These are phyloP conservation scores for Bostrychus sinensis DNA, from an alignment of 2,113 vertebrate species.

Conservation along the genomic window DNA sequence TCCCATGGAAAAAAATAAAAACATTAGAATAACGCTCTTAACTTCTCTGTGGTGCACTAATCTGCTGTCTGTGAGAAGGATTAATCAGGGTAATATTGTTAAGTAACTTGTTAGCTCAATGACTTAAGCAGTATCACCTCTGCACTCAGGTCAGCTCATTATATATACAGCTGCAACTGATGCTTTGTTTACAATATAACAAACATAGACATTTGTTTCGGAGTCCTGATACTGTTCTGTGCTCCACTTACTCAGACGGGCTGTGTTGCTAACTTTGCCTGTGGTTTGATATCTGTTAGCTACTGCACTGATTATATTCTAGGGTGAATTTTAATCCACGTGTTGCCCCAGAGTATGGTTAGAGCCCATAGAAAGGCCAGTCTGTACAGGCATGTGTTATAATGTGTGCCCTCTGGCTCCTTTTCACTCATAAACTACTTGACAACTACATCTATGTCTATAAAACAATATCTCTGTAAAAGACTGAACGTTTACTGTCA, in stretches of 20 bases:
- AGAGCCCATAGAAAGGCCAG: neutral
- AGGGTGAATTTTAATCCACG: neutral
- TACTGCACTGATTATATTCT: neutral
- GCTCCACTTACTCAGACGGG: too few species aligned
- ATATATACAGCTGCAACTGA: constrained; percentile 13
- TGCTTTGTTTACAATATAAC: too few species aligned
- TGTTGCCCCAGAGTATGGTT: neutral
- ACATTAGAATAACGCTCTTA: too few species aligned
- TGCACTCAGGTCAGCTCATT: constrained; percentile 3
- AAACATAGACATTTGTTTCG: too few species aligned
- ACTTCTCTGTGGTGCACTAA: too few species aligned
- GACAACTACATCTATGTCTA: neutral
- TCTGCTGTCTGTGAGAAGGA: constrained; percentile 4
- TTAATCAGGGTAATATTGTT: constrained; percentile 40
- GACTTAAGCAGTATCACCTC: constrained; percentile 19
- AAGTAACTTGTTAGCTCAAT: constrained; percentile 29
- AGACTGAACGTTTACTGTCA: too few species aligned
- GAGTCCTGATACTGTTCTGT: too few species aligned
- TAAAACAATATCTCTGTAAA: too few species aligned
- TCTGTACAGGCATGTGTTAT: neutral
- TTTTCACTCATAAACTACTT: neutral
- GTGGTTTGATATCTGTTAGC: too few species aligned
- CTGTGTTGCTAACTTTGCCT: too few species aligned
- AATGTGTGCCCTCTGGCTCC: neutral
- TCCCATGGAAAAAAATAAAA: too few species aligned